Evolutionary conservation across 2,113 vertebrate species (phyloP).

Genomic region (Stigmatopora nigra): DNA sequence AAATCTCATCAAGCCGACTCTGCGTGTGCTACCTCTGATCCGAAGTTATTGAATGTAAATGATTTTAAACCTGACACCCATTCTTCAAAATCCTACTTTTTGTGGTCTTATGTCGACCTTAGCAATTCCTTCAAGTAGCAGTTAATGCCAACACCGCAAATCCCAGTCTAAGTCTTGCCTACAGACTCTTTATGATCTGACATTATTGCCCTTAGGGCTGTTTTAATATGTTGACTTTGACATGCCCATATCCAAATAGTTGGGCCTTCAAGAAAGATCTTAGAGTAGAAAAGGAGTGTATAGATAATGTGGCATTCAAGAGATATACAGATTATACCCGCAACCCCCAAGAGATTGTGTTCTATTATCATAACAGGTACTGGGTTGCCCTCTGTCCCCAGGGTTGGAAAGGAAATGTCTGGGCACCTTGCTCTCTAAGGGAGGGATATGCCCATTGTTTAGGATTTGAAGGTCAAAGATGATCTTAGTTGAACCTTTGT

Average conservation of each 20-base stretch:
- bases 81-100: neutral
- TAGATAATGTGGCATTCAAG: conserved; percentile 44
- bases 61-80: too few relatives aligned
- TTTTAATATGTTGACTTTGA: conserved; percentile 46
- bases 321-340: conserved; percentile 58
- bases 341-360: conserved; percentile 53
- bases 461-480: conserved; percentile 15
- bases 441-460: conserved; percentile 11
- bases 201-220: conserved; percentile 30
- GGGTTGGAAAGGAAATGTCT: conserved; percentile 47
- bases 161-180: neutral
- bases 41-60: too few relatives aligned
- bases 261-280: conserved; percentile 34
- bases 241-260: conserved; percentile 30
- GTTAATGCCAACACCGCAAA: neutral
- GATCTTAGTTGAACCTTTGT: conserved; percentile 8
- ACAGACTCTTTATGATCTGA: conserved; percentile 26
- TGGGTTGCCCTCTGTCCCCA: conserved; percentile 57
- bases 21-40: too few relatives aligned
- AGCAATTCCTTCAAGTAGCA: neutral
- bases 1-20: too few relatives aligned
- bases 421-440: conserved; percentile 38
- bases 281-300: conserved; percentile 17
- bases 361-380: conserved; percentile 62
- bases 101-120: neutral